Evolutionary conservation across 2,888 invertebrate genomes (phyloP), one percentile per base, ranked within the genome.

Genomic region (Augochlorella aurata): DNA sequence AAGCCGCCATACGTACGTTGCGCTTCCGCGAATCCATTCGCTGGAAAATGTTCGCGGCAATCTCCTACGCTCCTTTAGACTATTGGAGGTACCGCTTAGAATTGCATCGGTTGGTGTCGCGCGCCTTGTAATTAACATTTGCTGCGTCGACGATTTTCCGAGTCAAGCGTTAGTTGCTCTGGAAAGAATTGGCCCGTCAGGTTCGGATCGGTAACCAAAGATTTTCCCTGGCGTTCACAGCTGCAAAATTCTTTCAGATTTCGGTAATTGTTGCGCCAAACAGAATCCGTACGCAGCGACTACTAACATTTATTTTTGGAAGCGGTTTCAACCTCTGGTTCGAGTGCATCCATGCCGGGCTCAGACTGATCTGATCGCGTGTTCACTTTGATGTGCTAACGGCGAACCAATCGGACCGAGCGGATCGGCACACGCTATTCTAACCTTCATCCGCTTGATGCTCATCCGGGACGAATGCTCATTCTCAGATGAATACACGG

Each of bases 401-500:
- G 29, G 63, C 63, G 63, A 63, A 29, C 38, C 29, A 63, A 63
- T 63, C 38, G 63, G 10, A 38, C 63, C 29, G 63, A 63, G 38
- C 38, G 18, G 47, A 9, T 63, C 63, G 18, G 63, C 29, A 9
- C 9, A 29, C 38, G 9, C 63, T 16, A 10, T 18, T 18, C 38
- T 18, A 18, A 63, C 63, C 38, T 63, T 63, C 9, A 29, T 29
- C 29, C 63, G 63, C 18, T 63, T 18, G 63, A 63, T 63, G 38
- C 38, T 38, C 63, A 63, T 38, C 4, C 63, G 18, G 38, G 18
- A 10, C 18, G 63, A 38, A 63, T 63, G 38, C 63, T 38, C 38
- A 38, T 63, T 63, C 63, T 63, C 63, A 63, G 63, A 63, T 63
- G 63, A 63, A 63, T 18, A 63, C 61, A 29, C 61, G 38, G 63